Evolutionary conservation across 35 echinoderm and acorn worm genomes (phyloP), one percentile per base, ranked within the genome.

Genomic region (Acanthaster planci): DNA sequence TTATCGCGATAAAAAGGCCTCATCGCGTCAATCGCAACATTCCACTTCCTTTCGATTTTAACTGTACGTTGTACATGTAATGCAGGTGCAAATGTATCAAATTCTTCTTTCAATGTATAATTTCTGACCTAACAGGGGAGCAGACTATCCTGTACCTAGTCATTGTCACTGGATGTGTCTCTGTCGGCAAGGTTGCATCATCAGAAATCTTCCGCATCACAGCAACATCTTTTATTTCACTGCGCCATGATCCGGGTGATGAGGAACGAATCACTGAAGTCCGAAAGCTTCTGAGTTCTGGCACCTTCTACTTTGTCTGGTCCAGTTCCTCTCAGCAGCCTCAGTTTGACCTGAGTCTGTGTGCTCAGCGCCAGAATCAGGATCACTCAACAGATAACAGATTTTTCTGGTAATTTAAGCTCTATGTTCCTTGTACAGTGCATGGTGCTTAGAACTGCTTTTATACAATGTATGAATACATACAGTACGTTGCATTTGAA

Each of bases 241-340:
- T 98, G 31, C 82, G 92, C 50, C 87, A 90, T n/a, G 60, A 89
- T 18, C 84, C 88, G 16, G 60, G 82, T 21, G 95, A 98, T 77
- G 95, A 98, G 60, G 95, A 98, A 36, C 87, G 91, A 5, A 83
- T 98, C 51, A 54, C 58, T 10, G 95, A 98, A 64, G 84, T 98
- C 23, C 77, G 92, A 27, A 98, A 98, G 79, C 88, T 98, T 9
- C 88, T 98, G 38, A 98, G 90, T 77, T 98, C 95, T n/a, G 95
- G 95, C 0, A 98, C 95, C 10, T 98, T 98, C 76, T 98, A 98
- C 78, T 98, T 98, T 56, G 84, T 92, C 8, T 98, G 92, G 91
- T 98, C 95, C 4, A 17, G 80, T 31, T 52, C 51, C 3, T 77
- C 81, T 5, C 44, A 57, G 0, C 87, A 81, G 5, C 31, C 42